Percentiles rank a stretch among this genome's conserved stretches.
These are phyloP conservation scores for Dreissena rostriformis DNA, from an alignment of 1,140 invertebrate species.

Conservation along the genomic window DNA sequence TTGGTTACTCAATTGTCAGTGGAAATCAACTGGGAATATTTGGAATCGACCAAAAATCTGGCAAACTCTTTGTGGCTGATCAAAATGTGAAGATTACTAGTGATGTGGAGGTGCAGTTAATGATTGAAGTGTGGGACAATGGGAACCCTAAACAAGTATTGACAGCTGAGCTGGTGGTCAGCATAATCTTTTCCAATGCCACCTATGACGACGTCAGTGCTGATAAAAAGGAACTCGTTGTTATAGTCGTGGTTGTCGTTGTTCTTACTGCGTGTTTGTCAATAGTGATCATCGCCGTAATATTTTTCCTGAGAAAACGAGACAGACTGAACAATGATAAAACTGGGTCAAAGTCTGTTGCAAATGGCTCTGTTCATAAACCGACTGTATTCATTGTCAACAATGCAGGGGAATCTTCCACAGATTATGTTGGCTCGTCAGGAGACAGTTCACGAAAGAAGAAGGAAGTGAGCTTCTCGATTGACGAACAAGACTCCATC, in stretches of 20 bases:
- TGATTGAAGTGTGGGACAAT: slow-evolving; percentile 46
- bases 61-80: slow-evolving; percentile 28
- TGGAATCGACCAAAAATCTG: slow-evolving; percentile 47
- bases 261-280: slow-evolving; percentile 37
- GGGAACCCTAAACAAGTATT: slow-evolving; percentile 18
- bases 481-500: slow-evolving; percentile 60
- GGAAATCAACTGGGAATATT: slow-evolving; percentile 86
- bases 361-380: background rate
- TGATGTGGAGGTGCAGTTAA: slow-evolving; percentile 34
- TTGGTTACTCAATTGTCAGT: slow-evolving; percentile 87
- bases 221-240: slow-evolving; percentile 39
- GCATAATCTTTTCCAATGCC: slow-evolving; percentile 43
- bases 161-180: slow-evolving; percentile 25
- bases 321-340: slow-evolving; percentile 17
- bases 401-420: slow-evolving; percentile 43
- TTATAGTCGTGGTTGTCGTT: slow-evolving; percentile 49
- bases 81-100: slow-evolving; percentile 21
- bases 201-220: background rate
- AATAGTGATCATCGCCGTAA: slow-evolving; percentile 39
- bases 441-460: slow-evolving; percentile 57
- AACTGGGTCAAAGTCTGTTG: background rate
- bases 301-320: slow-evolving; percentile 34
- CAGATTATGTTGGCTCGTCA: slow-evolving; percentile 21
- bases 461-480: slow-evolving; percentile 67
- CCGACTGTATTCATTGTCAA: slow-evolving; percentile 37